Evolutionary conservation across 2,113 vertebrate species (phyloP), one percentile per base, ranked within the genome.

Genomic region (Marmota monax): DNA sequence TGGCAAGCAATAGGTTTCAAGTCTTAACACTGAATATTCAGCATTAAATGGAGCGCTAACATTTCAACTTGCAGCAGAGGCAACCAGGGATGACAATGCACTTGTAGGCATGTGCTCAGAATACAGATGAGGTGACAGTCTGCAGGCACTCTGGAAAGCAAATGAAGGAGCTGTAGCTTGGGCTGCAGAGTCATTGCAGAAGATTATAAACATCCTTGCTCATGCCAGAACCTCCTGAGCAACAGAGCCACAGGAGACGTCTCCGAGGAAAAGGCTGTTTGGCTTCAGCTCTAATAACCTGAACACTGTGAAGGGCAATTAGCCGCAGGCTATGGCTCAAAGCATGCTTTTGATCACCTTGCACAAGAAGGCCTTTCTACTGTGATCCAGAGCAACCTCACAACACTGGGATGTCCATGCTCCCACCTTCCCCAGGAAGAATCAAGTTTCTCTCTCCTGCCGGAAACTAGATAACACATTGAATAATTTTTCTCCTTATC

Each of bases 171-270:
- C 67, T 90, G 42, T 72, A n/a, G 65, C 67, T 45, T 58, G 48
- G 65, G 67, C 89, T 96, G 79, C 92, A 96, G 74, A 91, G 84
- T 96, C 93, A 82, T 20, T 69, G 77, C 14, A 48, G 63, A 94
- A 96, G 45, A 90, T 96, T 69, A 95, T 95, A 95, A 97, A 97
- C 95, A 96, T 88, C 91, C 34, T 86, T 70, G 78, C 69, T 85
- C 34, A 3, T 45, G 65, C 83, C 74, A 82, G 65, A 89, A 22
- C 65, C 95, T 96, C 94, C 92, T 32, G 58, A 93, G 97, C n/a
- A 97, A 94, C 90, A 92, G 78, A 90, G 27, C 37, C 96, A 82
- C 90, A 51, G 32, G 95, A 95, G 96, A 95, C 14, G 25, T 48
- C 89, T 96, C 93, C 74, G 78, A 96, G 94, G 97, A 86, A 96